A percentile compares a stretch with the other conserved stretches of the same genome.
Conservation (phyloP, 2,797 vertebrate genomes). For the Poecilia picta region DNA sequence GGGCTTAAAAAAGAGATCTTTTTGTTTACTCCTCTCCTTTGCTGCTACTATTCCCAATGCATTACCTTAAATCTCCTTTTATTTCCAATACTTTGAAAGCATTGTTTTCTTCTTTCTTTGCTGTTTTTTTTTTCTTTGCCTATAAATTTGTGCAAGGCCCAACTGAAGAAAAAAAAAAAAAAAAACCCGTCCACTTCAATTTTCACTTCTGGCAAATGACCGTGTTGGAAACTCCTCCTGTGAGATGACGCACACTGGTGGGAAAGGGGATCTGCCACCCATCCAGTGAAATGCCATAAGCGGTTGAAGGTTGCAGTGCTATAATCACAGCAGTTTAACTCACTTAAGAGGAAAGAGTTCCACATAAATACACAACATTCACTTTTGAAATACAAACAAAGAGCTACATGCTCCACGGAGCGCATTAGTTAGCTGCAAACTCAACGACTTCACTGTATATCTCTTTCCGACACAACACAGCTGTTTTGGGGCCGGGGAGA, state of each 20-base stretch:
- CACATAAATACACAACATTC: not conserved
- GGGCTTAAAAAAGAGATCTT: constrained; percentile 38
- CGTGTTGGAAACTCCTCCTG: constrained; percentile 30
- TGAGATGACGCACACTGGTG: constrained; percentile 42
- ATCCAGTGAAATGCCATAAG: constrained; percentile 24
- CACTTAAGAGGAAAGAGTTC: not conserved
- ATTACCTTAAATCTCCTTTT: constrained; percentile 55
- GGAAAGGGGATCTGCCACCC: constrained; percentile 36
- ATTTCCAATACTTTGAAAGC: constrained; percentile 61
- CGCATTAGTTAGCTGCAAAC: not conserved
- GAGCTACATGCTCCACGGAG: not conserved
- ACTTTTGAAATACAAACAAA: not conserved
- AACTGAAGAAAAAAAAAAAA: constrained; percentile 43
- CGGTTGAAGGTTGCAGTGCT: constrained; percentile 1
- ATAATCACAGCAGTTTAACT: not conserved
- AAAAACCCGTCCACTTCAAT: constrained; percentile 40
- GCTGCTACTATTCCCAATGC: constrained; percentile 48
- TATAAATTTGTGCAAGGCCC: constrained; percentile 62
- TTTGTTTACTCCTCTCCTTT: constrained; percentile 45
- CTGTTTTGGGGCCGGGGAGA: not conserved
- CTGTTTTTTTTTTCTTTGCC: constrained; percentile 56
- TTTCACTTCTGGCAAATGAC: constrained; percentile 38
- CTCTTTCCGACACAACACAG: not conserved
- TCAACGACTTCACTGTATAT: not conserved
- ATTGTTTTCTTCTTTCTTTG: constrained; percentile 26